Base-by-base conservation (phyloP, 2,797 vertebrate species). In the Fratercula arctica region DNA sequence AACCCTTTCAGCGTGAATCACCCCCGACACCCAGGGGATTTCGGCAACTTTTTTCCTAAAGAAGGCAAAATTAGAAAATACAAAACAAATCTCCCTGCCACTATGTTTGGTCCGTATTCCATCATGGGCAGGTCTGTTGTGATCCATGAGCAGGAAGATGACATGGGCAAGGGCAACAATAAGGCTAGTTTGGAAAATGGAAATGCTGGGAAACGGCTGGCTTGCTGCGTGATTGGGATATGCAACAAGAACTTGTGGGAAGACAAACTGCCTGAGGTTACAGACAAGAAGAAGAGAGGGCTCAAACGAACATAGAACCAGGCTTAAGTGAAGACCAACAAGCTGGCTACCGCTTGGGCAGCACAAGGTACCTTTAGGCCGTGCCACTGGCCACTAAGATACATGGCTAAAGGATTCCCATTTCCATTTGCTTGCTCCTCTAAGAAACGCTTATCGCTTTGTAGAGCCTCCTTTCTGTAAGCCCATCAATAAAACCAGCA, bases 11-110 rank as follows among this genome's bases (percentile, higher is more conserved):
- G 26, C 1, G 98, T 98, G 25, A 72, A 97, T 64, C 99, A 99
- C 77, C 99, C 99, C 17, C 69, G 88, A 6, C 99, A 99, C 92
- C 99, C 99, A 0, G 99, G 99, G 57, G 99, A 99, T 97, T 99
- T 99, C 21, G 99, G 99, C n/a, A 99, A 99, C 98, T 99, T 99
- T 90, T 48, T 56, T 2, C 92, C 98, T n/a, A 97, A 96, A 56
- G 95, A 98, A 15, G 99, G 99, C 59, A 98, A 97, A 93, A 98
- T 99, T 85, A 94, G 73, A 61, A 95, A 92, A 33, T 33, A 89
- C 74, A 90, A 97, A 24, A 4, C 95, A 3, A 97, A 81, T 21
- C 95, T 98, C 39, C 57, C 3, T 9, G 99, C 99, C 21, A 98
- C 98, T 0, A 95, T 99, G 70, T 98, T 98, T 70, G 98, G 98